Evolutionary conservation across 1,140 invertebrate genomes (phyloP).

Genomic region (Globodera ellingtonae): DNA sequence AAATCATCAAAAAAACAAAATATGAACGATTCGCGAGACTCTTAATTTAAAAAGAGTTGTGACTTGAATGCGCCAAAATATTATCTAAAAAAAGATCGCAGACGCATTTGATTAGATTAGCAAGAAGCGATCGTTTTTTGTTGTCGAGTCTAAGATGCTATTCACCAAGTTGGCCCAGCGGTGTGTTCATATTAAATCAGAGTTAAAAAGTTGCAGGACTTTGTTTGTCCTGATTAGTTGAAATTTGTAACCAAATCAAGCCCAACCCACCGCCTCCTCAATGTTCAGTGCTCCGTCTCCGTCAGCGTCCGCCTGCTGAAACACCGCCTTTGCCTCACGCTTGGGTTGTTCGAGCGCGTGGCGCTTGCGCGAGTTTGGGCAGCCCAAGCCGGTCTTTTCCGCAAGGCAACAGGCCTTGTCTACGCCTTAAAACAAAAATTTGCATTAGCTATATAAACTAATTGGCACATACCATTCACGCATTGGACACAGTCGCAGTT

Average conservation of each 20-base stretch:
- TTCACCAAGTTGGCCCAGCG: too few species aligned
- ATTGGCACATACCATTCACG: neutral
- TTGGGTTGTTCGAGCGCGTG: neutral
- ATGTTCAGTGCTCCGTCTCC: slow-evolving; percentile 10
- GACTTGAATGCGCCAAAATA: too few species aligned
- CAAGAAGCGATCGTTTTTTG: too few species aligned
- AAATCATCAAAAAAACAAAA: too few species aligned
- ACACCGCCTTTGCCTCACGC: neutral
- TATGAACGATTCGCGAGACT: too few species aligned
- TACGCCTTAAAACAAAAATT: neutral
- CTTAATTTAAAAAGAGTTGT: too few species aligned
- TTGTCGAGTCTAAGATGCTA: too few species aligned
- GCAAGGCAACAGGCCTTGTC: slow-evolving; percentile 6
- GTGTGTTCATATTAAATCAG: too few species aligned
- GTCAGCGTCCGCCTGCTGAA: neutral
- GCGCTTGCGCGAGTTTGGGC: neutral
- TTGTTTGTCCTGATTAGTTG: too few species aligned
- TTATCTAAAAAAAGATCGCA: too few species aligned
- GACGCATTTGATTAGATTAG: too few species aligned
- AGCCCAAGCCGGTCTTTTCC: neutral
- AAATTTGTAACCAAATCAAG: neutral
- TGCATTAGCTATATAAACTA: neutral
- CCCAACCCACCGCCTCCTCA: neutral
- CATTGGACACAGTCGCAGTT: slow-evolving; percentile 19
- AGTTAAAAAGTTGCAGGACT: too few species aligned